Evolutionary conservation across 2,797 vertebrate genomes (phyloP), one percentile per base, ranked within the genome.

Genomic region (Cyprinella venusta): DNA sequence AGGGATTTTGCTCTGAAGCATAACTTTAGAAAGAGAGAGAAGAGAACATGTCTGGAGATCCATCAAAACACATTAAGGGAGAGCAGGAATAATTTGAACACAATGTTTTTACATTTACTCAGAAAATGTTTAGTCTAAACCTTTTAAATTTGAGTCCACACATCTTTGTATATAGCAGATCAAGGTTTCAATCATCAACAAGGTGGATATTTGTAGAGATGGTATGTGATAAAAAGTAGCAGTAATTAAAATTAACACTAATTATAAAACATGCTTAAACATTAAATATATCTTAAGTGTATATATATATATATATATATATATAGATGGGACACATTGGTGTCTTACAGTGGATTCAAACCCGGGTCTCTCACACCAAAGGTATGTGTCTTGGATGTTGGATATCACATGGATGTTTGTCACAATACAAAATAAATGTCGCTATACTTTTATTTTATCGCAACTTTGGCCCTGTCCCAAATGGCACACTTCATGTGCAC

Each of bases 1-100:
- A 83, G 90, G 85, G 89, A 90, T 91, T 93, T 93, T 88, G 92
- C 8, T 56, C 19, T 9, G 33, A 91, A 90, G 8, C 33, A 36
- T 36, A 36, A 36, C 33, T 36, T 36, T 36, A 89, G 88, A 85
- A 9, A 45, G 4, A 69, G 6, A n/a, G 54, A 12, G 19, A 21
- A 40, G 64, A 48, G 36, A 40, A 64, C 30, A 64, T 67, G 64
- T 38, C 2, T 10, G 38, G 38, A 38, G 64, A 67, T 67, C 33
- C 4, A 21, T 38, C 33, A 67, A 67, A 67, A 38, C 64, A 38
- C 33, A 67, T 38, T 38, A 5, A 16, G 8, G 18, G 30, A 42
- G 38, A 69, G 38, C 21, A 42, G 67, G 33, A 19, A 13, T 42
- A 42, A 68, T 24, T 42, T 4, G 9, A 26, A 26, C 13, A 70